These are phyloP conservation scores for Erinaceus europaeus DNA, from an alignment of 2,113 vertebrate genomes.

Conservation along the genomic window DNA sequence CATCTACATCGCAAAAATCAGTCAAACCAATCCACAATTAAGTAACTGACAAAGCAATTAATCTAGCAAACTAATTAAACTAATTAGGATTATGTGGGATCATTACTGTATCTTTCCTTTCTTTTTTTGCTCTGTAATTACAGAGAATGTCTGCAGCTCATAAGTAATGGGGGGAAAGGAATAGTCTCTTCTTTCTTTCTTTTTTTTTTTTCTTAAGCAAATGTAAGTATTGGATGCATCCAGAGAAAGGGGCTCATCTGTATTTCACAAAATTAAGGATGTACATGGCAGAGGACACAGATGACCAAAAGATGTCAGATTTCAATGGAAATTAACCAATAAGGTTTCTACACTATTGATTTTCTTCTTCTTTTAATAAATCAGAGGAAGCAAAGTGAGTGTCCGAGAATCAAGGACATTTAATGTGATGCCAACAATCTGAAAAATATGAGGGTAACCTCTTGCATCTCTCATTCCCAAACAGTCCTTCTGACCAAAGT, in stretches of 20 bases:
- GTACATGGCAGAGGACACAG: constrained; percentile 15
- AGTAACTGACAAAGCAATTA: constrained; percentile 51
- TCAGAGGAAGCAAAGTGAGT: constrained; percentile 1
- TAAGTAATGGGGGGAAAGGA: constrained; percentile 35
- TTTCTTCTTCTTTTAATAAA: constrained; percentile 59
- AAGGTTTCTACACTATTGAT: constrained; percentile 54
- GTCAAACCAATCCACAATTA: neutral
- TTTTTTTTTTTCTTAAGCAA: constrained; percentile 35
- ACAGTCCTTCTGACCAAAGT: constrained; percentile 47
- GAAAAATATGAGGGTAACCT: neutral
- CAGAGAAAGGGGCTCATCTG: constrained; percentile 24
- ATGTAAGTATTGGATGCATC: constrained; percentile 65
- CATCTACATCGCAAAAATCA: no score
- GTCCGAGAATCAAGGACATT: constrained; percentile 46
- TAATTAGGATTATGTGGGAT: constrained; percentile 51
- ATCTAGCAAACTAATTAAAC: constrained; percentile 43
- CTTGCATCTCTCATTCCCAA: constrained; percentile 7
- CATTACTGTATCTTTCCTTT: constrained; percentile 38
- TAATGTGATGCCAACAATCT: constrained; percentile 17
- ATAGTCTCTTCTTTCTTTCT: neutral
- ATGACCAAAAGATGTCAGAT: constrained; percentile 32
- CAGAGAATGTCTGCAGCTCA: constrained; percentile 11
- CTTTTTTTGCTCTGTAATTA: constrained; percentile 51
- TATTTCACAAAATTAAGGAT: constrained; percentile 57
- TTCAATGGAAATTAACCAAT: constrained; percentile 64